Conservation (phyloP, 2,797 vertebrate species). For the Pelobates cultripes region DNA sequence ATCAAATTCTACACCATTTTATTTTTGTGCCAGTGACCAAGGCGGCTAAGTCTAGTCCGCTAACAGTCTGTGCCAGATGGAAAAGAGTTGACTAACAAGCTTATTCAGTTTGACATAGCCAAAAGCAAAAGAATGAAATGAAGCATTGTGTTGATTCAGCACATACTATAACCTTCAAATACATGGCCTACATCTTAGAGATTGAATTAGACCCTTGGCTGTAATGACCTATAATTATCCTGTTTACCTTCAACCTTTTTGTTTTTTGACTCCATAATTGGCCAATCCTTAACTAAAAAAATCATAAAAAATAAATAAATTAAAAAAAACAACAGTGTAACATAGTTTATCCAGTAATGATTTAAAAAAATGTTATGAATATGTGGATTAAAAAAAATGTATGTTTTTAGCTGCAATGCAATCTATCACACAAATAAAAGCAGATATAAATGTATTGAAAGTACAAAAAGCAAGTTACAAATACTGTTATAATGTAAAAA, state of each 20-base stretch:
- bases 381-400: no score
- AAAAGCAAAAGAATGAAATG: conserved; percentile 1
- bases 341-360: no score
- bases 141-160: conserved; percentile 4
- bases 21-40: not conserved
- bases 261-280: not conserved
- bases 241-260: not conserved
- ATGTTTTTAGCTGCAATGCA: no score
- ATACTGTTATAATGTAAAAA: no score
- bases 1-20: not conserved
- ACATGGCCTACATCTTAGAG: not conserved
- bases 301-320: no score
- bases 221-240: not conserved
- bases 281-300: no score
- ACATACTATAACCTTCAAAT: conserved; percentile 4
- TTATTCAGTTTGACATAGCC: conserved; percentile 7
- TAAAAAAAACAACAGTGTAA: no score
- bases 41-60: not conserved
- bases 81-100: conserved; percentile 3
- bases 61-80: conserved; percentile 11
- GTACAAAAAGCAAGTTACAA: no score
- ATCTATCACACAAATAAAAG: no score
- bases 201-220: not conserved
- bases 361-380: no score
- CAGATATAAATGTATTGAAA: no score